These are phyloP conservation scores for Eristalis tenax DNA, from an alignment of 2,888 invertebrate species.

Conservation along the genomic window DNA sequence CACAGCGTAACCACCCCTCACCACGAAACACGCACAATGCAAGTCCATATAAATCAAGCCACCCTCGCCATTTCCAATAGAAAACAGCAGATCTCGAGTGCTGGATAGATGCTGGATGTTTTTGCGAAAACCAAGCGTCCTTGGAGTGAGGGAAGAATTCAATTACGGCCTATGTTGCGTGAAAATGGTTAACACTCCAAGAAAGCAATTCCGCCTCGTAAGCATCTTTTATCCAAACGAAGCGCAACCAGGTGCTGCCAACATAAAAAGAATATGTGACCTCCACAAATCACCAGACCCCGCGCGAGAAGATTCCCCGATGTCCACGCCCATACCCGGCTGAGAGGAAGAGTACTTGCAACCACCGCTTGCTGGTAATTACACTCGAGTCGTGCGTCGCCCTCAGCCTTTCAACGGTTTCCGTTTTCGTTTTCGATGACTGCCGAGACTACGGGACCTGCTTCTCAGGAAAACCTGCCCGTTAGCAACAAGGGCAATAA, in stretches of 20 bases:
- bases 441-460: neutral
- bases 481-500: neutral
- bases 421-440: neutral
- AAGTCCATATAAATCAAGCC: neutral
- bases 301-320: neutral
- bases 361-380: slow-evolving; percentile 14
- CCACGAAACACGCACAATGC: neutral
- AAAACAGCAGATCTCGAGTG: neutral
- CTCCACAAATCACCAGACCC: neutral
- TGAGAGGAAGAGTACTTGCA: neutral
- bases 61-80: neutral
- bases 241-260: slow-evolving; percentile 25
- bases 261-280: neutral
- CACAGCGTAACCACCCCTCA: neutral
- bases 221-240: slow-evolving; percentile 20
- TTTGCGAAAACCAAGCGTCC: neutral
- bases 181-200: slow-evolving; percentile 22
- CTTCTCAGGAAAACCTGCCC: neutral
- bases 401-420: slow-evolving; percentile 8
- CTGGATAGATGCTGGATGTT: neutral
- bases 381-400: slow-evolving; percentile 17
- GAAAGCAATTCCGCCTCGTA: slow-evolving; percentile 9
- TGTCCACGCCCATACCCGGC: neutral
- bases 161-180: slow-evolving; percentile 24
- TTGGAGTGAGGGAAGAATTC: slow-evolving; percentile 12